Evolutionary conservation across 2,113 vertebrate species (phyloP).

Genomic region (Bufo gargarizans): DNA sequence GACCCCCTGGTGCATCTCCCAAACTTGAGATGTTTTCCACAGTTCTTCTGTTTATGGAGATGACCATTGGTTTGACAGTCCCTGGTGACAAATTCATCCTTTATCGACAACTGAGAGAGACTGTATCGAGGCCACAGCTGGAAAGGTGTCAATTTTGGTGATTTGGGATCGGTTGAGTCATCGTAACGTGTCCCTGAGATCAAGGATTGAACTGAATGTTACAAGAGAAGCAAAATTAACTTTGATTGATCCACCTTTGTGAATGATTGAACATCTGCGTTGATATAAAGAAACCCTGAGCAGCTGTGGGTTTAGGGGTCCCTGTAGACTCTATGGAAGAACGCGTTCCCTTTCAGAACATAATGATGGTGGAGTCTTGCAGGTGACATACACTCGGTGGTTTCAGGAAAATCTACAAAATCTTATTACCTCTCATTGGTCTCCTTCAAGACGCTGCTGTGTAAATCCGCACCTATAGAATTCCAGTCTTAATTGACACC

Average conservation of each 20-base stretch:
- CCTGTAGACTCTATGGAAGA: not conserved
- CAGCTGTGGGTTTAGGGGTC: conserved; percentile 30
- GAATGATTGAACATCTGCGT: conserved; percentile 38
- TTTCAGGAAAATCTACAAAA: not conserved
- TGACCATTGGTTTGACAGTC: not conserved
- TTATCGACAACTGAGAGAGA: not conserved
- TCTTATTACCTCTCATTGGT: not conserved
- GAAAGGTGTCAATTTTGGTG: not conserved
- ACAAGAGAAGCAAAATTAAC: conserved; percentile 34
- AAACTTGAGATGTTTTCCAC: not conserved
- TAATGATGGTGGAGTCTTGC: not conserved
- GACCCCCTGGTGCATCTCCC: not conserved
- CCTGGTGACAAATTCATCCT: not conserved
- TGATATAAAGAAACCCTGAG: not conserved
- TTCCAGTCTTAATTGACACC: conserved; percentile 3
- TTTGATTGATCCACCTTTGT: conserved; percentile 47
- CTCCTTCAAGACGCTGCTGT: not conserved
- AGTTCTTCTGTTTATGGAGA: not conserved
- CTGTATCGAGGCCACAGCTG: not conserved
- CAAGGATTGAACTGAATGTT: not conserved
- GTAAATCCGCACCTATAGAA: conserved; percentile 12
- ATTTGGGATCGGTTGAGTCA: conserved; percentile 10
- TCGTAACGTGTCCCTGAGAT: not conserved
- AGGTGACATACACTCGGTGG: not conserved
- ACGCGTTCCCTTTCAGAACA: not conserved